Evolutionary conservation across 2,113 vertebrate genomes (phyloP).

Genomic region (Eublepharis macularius): DNA sequence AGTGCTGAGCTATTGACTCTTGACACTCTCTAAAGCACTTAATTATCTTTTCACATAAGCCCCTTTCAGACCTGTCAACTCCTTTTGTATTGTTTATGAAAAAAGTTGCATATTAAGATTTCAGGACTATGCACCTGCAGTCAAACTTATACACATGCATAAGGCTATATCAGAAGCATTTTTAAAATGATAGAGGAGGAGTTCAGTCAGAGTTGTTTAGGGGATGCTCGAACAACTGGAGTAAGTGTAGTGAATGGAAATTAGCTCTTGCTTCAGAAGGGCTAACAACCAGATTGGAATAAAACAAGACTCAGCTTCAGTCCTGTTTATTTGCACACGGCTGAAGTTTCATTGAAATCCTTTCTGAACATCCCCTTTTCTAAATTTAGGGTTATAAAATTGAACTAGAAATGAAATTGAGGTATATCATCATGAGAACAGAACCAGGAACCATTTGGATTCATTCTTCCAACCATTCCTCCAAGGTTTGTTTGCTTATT

Average conservation of each 20-base stretch:
- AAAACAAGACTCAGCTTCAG: neutral
- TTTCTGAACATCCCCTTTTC: too few relatives aligned
- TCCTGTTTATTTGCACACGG: neutral
- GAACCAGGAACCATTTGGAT: rapidly evolving
- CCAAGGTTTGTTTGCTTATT: neutral
- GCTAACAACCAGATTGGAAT: neutral
- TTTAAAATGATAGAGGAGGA: constrained; percentile 20
- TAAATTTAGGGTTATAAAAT: neutral
- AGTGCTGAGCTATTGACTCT: constrained; percentile 86
- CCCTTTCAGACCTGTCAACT: constrained; percentile 84
- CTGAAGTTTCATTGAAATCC: neutral
- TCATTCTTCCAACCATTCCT: neutral
- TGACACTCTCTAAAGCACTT: constrained; percentile 86
- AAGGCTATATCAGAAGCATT: constrained; percentile 43
- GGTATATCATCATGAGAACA: neutral
- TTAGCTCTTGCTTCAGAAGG: neutral
- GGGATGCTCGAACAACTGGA: neutral
- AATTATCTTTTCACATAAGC: constrained; percentile 88
- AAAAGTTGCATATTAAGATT: constrained; percentile 75
- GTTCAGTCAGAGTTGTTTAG: constrained; percentile 15
- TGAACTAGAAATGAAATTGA: neutral
- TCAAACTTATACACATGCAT: constrained; percentile 53
- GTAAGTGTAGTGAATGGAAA: constrained; percentile 28
- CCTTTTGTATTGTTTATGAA: constrained; percentile 81
- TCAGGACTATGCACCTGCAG: constrained; percentile 65